Conservation (phyloP, 2,113 vertebrate genomes). For the Calyptommatus sinebrachiatus region DNA sequence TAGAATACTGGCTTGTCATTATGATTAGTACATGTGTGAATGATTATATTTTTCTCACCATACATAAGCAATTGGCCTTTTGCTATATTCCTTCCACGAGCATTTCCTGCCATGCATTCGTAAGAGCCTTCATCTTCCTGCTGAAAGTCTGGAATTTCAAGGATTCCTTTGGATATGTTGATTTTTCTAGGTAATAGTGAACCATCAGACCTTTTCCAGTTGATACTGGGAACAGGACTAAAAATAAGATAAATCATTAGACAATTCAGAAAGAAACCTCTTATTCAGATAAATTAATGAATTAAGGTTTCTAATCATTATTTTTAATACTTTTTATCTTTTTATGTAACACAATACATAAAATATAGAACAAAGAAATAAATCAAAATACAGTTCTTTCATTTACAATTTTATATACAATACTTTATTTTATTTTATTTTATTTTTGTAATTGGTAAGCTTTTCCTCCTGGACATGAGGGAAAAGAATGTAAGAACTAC, state of each 20-base stretch:
- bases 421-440: too few relatives aligned
- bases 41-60: constrained; percentile 68
- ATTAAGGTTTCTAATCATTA: background rate
- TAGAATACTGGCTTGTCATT: background rate
- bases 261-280: background rate
- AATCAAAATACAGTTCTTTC: too few relatives aligned
- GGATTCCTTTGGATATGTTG: constrained; percentile 75
- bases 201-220: constrained; percentile 84
- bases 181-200: constrained; percentile 79
- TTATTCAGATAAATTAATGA: constrained; percentile 17
- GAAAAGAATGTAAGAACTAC: too few relatives aligned
- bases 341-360: too few relatives aligned
- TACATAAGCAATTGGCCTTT: constrained; percentile 84
- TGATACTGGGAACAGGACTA: constrained; percentile 86
- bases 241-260: constrained; percentile 60
- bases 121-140: constrained; percentile 85
- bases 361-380: too few relatives aligned
- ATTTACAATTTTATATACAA: too few relatives aligned
- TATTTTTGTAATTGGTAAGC: too few relatives aligned
- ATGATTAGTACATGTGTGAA: background rate
- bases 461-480: too few relatives aligned
- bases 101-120: constrained; percentile 82
- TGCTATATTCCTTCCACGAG: constrained; percentile 76
- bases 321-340: too few relatives aligned
- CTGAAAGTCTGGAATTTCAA: constrained; percentile 85